These are phyloP conservation scores for Mythimna impura DNA, from an alignment of 2,888 invertebrate genomes.

Conservation along the genomic window DNA sequence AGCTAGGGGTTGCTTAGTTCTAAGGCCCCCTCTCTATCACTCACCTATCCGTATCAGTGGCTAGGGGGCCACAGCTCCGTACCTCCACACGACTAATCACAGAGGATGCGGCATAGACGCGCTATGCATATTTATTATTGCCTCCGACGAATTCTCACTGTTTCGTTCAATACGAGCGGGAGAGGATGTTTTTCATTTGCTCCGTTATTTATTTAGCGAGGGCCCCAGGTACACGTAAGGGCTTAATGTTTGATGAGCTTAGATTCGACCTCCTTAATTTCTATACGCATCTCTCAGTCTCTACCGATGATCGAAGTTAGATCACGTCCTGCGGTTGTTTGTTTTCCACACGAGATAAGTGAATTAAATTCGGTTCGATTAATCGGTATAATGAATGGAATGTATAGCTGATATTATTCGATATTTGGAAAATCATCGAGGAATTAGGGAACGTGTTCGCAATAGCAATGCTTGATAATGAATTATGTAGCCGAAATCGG, in stretches of 20 bases:
- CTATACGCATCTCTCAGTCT: slow-evolving; percentile 72
- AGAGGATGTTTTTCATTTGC: slow-evolving; percentile 89
- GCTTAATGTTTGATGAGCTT: slow-evolving; percentile 89
- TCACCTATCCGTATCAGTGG: slow-evolving; percentile 88
- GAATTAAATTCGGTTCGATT: slow-evolving; percentile 75
- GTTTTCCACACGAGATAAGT: slow-evolving; percentile 71
- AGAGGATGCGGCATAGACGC: slow-evolving; percentile 89
- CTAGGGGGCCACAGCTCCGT: slow-evolving; percentile 66
- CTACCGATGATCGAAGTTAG: slow-evolving; percentile 73
- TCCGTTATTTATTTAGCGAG: slow-evolving; percentile 87
- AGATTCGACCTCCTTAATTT: slow-evolving; percentile 86
- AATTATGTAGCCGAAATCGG: slow-evolving; percentile 76
- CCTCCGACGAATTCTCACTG: slow-evolving; percentile 86
- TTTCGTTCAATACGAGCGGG: slow-evolving; percentile 77
- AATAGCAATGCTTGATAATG: slow-evolving; percentile 69
- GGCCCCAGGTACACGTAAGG: slow-evolving; percentile 80
- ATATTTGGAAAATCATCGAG: slow-evolving; percentile 58
- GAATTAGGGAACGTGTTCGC: slow-evolving; percentile 57
- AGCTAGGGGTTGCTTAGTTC: slow-evolving; percentile 86
- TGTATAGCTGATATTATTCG: slow-evolving; percentile 51
- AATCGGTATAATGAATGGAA: slow-evolving; percentile 60
- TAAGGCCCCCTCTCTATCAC: slow-evolving; percentile 87
- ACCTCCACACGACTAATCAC: slow-evolving; percentile 88
- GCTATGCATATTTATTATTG: slow-evolving; percentile 90
- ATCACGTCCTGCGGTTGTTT: slow-evolving; percentile 78